Conservation (phyloP, 2,888 invertebrate species). For the Cetonia aurata region DNA sequence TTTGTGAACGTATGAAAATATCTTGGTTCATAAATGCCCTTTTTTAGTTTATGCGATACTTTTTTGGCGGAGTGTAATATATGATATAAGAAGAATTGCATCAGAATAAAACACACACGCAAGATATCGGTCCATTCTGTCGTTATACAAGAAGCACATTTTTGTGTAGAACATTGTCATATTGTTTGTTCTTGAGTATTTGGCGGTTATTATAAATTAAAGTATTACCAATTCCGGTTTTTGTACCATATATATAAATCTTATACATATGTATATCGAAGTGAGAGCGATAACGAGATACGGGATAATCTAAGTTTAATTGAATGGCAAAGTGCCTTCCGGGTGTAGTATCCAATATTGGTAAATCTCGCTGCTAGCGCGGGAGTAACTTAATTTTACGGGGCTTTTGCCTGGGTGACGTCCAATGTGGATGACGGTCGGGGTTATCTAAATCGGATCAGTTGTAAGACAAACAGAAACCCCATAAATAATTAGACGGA, state of each 20-base stretch:
- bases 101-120: no score
- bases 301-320: slow-evolving; percentile 32
- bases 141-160: no score
- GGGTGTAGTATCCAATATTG: slow-evolving; percentile 18
- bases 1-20: no score
- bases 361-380: slow-evolving; percentile 32
- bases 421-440: slow-evolving; percentile 26
- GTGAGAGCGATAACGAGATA: slow-evolving; percentile 14
- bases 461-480: slow-evolving; percentile 23
- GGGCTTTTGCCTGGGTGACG: slow-evolving; percentile 27
- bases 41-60: no score
- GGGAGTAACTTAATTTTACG: slow-evolving; percentile 40
- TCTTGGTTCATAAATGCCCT: no score
- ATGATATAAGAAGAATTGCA: no score
- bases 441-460: slow-evolving; percentile 32
- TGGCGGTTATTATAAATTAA: no score
- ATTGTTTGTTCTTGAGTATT: no score
- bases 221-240: neutral
- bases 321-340: slow-evolving; percentile 22
- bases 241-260: neutral
- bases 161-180: no score
- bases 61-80: no score
- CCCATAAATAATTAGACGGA: slow-evolving; percentile 14
- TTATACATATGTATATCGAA: slow-evolving; percentile 6
- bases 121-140: no score